These are phyloP conservation scores for Oreochromis niloticus DNA, from an alignment of 2,113 vertebrate species.

Conservation along the genomic window DNA sequence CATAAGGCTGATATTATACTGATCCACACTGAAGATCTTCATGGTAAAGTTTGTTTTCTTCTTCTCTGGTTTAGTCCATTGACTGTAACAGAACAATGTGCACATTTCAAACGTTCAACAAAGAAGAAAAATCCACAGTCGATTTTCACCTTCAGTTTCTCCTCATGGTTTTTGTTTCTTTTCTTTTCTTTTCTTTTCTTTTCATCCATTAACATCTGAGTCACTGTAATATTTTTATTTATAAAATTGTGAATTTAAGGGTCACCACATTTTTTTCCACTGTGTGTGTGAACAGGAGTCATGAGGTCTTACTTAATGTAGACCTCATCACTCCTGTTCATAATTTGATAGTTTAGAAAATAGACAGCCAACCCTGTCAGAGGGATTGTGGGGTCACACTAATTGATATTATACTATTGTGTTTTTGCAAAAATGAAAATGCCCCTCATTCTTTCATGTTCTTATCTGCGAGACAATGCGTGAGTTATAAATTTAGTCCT, in stretches of 20 bases:
- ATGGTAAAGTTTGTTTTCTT: not conserved
- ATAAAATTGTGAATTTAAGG: not conserved
- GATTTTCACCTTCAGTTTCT: not conserved
- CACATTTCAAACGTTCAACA: not conserved
- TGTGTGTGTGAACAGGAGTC: not conserved
- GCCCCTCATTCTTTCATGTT: not conserved
- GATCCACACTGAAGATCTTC: too few relatives aligned
- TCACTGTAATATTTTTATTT: not conserved
- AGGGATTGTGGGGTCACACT: not conserved
- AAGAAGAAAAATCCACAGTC: not conserved
- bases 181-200: not conserved
- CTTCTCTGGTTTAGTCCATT: not conserved
- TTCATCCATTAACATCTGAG: not conserved
- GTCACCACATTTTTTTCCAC: not conserved
- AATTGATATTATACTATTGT: not conserved
- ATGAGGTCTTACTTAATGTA: not conserved
- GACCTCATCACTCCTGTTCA: not conserved
- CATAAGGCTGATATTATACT: too few relatives aligned
- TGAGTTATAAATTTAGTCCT: not conserved
- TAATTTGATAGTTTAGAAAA: not conserved
- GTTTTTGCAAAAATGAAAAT: not conserved
- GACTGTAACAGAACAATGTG: not conserved
- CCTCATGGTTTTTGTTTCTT: not conserved
- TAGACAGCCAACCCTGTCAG: not conserved
- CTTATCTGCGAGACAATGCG: not conserved